Evolutionary conservation across 1,140 invertebrate genomes (phyloP).

Genomic region (Philopotamus ludificatus): DNA sequence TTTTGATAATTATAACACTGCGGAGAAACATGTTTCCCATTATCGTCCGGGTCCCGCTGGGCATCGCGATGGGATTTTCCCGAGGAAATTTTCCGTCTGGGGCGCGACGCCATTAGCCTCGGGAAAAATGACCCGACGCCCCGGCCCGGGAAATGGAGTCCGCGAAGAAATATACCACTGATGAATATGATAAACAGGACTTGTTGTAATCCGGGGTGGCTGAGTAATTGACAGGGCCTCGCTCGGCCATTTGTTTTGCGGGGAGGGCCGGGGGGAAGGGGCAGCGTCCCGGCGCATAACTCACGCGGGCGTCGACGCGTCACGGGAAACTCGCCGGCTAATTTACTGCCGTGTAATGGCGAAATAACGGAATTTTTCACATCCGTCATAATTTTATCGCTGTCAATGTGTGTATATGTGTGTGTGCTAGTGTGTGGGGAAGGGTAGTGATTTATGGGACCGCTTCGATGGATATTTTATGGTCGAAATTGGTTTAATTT

Average conservation of each 20-base stretch:
- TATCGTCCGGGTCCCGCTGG: neutral
- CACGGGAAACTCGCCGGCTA: no score
- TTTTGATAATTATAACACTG: neutral
- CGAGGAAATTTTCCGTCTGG: neutral
- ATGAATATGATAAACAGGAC: slow-evolving; percentile 12
- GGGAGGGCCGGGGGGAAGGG: neutral
- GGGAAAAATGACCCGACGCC: neutral
- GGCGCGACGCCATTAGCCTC: neutral
- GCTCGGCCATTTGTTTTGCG: neutral
- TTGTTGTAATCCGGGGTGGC: neutral
- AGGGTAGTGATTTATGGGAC: no score
- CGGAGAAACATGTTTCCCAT: neutral
- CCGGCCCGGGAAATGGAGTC: neutral
- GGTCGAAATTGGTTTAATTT: no score
- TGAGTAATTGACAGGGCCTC: neutral
- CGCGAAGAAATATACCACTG: neutral
- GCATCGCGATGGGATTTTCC: neutral
- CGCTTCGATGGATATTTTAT: no score
- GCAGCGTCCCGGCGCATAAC: no score
- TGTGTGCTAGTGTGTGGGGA: no score
- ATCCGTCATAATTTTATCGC: no score
- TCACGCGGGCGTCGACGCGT: no score
- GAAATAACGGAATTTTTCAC: neutral
- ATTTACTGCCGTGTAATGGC: neutral
- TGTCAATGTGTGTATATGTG: no score